These are phyloP conservation scores for Mormyrops boulengeri DNA, from an alignment of 2,797 vertebrate genomes.

Conservation along the genomic window DNA sequence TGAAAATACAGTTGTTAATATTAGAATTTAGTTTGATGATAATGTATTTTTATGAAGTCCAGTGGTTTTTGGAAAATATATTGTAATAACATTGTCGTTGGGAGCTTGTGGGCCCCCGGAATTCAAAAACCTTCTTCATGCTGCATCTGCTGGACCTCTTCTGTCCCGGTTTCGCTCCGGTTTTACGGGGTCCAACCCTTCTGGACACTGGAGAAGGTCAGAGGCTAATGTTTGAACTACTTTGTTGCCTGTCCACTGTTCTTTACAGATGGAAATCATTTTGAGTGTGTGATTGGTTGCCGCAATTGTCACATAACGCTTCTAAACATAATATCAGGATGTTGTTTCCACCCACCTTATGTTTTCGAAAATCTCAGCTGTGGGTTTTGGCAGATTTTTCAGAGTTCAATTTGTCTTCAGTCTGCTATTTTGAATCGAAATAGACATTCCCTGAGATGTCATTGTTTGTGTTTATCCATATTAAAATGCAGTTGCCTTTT, in stretches of 20 bases:
- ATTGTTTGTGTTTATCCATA: neutral
- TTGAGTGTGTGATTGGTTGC: conserved; percentile 35
- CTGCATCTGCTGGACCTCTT: neutral
- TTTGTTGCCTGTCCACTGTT: conserved; percentile 49
- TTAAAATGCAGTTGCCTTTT: neutral
- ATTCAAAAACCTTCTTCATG: neutral
- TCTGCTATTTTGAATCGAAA: neutral
- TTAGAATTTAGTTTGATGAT: conserved; percentile 6
- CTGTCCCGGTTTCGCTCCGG: neutral
- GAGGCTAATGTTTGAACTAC: conserved; percentile 36
- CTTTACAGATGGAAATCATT: conserved; percentile 20
- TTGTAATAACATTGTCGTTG: neutral
- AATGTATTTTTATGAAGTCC: conserved; percentile 3
- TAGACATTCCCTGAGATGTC: neutral
- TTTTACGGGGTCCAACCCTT: neutral
- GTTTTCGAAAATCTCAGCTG: neutral
- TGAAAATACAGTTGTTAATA: neutral
- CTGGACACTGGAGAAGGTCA: conserved; percentile 25
- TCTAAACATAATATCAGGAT: conserved; percentile 35
- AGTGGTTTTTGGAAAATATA: neutral
- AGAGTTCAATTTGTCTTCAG: neutral
- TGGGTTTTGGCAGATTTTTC: neutral
- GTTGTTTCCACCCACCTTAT: conserved; percentile 14
- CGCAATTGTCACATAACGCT: conserved; percentile 40
- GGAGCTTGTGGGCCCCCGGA: neutral